Evolutionary conservation across 1,140 invertebrate genomes (phyloP).

Genomic region (Trichogramma pretiosum): DNA sequence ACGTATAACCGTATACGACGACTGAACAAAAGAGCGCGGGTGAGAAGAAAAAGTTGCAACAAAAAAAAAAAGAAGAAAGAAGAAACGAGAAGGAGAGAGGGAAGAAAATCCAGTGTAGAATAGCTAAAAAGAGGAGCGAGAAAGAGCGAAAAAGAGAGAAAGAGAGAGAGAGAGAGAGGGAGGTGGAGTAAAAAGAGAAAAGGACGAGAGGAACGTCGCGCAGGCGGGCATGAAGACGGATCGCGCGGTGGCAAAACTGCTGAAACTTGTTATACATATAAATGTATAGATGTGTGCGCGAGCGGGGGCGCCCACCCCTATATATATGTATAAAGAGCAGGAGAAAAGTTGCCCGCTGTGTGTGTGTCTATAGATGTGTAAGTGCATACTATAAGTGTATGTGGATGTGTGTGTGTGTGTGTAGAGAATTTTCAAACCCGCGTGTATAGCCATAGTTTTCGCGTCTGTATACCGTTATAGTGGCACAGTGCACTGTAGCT

Average conservation of each 20-base stretch:
- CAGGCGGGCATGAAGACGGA: not conserved
- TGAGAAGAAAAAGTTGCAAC: not conserved
- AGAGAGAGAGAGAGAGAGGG: not conserved
- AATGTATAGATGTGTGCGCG: too few species aligned
- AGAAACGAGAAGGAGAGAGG: not conserved
- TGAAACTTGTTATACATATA: too few species aligned
- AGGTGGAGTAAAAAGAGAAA: not conserved
- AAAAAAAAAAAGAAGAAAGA: not conserved
- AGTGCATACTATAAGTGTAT: too few species aligned
- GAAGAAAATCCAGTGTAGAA: not conserved
- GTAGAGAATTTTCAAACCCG: too few species aligned
- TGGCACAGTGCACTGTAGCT: too few species aligned
- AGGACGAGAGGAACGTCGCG: constrained; percentile 14
- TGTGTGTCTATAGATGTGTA: constrained; percentile 1
- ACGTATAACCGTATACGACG: too few species aligned
- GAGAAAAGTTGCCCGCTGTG: too few species aligned
- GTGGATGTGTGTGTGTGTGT: too few species aligned
- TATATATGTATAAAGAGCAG: too few species aligned
- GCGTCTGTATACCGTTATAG: too few species aligned
- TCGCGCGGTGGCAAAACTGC: too few species aligned
- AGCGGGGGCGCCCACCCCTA: not conserved
- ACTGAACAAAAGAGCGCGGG: not conserved
- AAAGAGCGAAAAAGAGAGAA: not conserved
- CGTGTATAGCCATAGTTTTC: too few species aligned
- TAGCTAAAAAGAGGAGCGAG: not conserved